Evolutionary conservation across 2,113 vertebrate genomes (phyloP).

Genomic region (Macaca mulatta): DNA sequence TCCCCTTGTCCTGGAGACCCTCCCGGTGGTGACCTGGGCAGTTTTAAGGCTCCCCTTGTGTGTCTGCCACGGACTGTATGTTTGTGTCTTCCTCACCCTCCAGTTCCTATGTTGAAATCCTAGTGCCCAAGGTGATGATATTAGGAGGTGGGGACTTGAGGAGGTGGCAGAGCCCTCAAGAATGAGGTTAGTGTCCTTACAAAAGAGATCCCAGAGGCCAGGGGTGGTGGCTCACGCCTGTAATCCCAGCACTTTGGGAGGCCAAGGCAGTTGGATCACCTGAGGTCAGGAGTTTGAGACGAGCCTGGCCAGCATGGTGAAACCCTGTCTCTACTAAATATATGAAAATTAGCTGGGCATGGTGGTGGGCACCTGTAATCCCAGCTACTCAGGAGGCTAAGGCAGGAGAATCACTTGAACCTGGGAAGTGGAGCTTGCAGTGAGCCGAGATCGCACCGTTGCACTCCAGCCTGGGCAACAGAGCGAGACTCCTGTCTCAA

Average conservation of each 20-base stretch:
- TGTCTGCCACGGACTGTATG: neutral
- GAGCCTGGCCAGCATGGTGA: no score
- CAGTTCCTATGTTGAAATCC: neutral
- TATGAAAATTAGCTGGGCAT: neutral
- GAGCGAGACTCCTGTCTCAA: neutral
- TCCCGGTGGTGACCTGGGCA: no score
- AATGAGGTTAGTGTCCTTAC: neutral
- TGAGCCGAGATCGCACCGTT: no score
- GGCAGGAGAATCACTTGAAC: neutral
- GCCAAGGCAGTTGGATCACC: no score
- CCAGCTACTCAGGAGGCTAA: neutral
- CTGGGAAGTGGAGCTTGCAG: neutral
- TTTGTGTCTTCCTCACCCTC: neutral
- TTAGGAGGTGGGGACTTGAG: neutral
- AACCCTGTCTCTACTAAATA: neutral
- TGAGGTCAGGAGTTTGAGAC: neutral
- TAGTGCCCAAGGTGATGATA: no score
- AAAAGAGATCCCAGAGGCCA: neutral
- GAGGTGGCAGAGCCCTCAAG: neutral
- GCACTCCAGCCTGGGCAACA: neutral
- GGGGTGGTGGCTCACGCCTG: rapidly evolving
- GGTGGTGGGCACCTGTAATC: no score
- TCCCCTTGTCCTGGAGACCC: no score
- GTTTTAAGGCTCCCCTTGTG: neutral
- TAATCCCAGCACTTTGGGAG: neutral